phyloP scores from a whole-genome alignment of 2,888 invertebrate genomes.

The Periphyllus acericola region DNA sequence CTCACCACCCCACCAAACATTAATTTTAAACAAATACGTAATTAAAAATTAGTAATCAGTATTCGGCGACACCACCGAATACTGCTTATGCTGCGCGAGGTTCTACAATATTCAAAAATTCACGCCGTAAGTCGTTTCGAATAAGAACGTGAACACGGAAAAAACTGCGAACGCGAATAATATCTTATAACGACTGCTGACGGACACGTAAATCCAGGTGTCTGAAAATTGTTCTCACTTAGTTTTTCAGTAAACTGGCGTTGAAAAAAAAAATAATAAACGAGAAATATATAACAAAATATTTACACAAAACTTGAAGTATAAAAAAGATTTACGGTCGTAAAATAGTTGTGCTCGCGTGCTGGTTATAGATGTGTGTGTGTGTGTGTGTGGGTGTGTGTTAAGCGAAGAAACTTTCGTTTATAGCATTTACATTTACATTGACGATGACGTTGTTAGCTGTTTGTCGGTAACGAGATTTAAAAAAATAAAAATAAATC shows the following conservation, averaged over 20 bases:
- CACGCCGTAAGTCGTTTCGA: too few species aligned
- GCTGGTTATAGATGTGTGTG: too few species aligned
- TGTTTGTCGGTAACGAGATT: conserved; percentile 24
- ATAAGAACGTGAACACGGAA: not conserved
- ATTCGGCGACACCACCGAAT: too few species aligned
- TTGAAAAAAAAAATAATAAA: not conserved
- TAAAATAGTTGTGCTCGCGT: not conserved
- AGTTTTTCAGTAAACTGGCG: conserved; percentile 12
- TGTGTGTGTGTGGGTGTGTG: too few species aligned
- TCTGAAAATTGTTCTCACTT: conserved; percentile 23
- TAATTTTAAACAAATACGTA: too few species aligned
- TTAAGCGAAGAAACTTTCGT: not conserved
- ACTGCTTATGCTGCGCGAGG: too few species aligned
- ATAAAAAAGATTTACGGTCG: conserved; percentile 14
- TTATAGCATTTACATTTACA: conserved; percentile 19
- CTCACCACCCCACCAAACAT: too few species aligned
- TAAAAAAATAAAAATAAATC: not conserved
- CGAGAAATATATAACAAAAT: not conserved
- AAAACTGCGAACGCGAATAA: not conserved
- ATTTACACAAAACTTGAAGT: conserved; percentile 16
- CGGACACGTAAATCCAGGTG: conserved; percentile 33
- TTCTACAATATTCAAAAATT: too few species aligned
- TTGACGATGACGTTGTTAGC: conserved; percentile 28
- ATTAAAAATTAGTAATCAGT: too few species aligned
- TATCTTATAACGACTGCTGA: conserved; percentile 13